These are phyloP conservation scores for Ariopsis seemanni DNA, from an alignment of 2,113 vertebrate genomes.

Conservation along the genomic window DNA sequence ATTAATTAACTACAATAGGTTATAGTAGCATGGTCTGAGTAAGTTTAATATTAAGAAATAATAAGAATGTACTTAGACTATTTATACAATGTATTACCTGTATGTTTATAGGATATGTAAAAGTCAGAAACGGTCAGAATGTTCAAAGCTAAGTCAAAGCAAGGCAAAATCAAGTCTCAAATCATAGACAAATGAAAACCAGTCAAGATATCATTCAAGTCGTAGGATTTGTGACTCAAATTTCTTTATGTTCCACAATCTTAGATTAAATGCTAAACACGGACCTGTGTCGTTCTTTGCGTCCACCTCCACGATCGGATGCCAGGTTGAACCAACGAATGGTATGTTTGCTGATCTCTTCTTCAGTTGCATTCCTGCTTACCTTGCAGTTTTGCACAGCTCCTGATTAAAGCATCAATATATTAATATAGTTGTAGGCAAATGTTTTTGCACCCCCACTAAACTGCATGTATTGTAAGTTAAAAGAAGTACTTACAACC, in stretches of 20 bases:
- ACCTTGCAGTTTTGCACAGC: slow-evolving; percentile 2
- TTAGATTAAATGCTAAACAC: background rate
- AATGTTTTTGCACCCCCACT: background rate
- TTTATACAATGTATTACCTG: background rate
- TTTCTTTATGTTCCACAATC: background rate
- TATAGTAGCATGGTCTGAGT: background rate
- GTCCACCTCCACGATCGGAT: background rate
- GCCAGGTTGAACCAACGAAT: background rate
- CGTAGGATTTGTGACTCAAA: background rate
- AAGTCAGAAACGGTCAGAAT: background rate
- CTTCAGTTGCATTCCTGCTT: background rate
- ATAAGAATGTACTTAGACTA: background rate
- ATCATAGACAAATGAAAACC: background rate
- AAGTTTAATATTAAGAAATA: background rate
- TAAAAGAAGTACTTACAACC: background rate
- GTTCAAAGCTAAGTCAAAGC: background rate
- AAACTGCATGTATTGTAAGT: background rate
- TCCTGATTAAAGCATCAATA: background rate
- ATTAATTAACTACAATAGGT: background rate
- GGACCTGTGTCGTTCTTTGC: background rate
- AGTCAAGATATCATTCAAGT: background rate
- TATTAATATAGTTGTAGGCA: background rate
- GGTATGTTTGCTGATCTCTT: background rate
- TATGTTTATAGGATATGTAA: background rate
- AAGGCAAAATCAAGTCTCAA: background rate